Conservation (phyloP, 2,888 invertebrate genomes). For the Melangyna quadrimaculata region DNA sequence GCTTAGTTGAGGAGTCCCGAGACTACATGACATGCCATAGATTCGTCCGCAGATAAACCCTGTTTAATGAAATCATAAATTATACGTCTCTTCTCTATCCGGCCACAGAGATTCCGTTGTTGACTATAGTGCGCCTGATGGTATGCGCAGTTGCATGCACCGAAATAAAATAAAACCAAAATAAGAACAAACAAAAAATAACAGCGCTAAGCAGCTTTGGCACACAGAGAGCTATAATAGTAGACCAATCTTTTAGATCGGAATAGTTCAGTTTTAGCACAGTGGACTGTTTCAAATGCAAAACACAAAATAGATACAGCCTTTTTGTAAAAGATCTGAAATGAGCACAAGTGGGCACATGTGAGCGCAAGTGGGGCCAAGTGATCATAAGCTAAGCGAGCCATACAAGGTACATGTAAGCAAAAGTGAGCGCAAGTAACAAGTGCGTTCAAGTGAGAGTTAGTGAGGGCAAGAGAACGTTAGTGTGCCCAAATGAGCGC, state of each 20-base stretch:
- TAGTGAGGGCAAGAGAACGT: no score
- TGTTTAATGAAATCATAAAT: slow-evolving; percentile 81
- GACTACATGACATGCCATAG: slow-evolving; percentile 76
- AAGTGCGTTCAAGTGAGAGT: no score
- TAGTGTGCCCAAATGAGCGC: no score
- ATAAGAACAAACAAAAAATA: slow-evolving; percentile 8
- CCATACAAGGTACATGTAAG: no score
- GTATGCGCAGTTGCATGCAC: slow-evolving; percentile 51
- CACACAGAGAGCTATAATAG: slow-evolving; percentile 14
- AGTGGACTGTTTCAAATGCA: neutral
- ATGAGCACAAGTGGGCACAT: no score
- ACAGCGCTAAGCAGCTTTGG: slow-evolving; percentile 19
- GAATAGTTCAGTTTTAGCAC: neutral
- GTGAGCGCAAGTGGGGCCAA: no score
- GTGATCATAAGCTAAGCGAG: no score
- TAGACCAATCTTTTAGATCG: slow-evolving; percentile 50
- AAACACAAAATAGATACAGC: no score
- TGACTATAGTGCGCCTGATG: slow-evolving; percentile 33
- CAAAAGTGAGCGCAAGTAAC: no score
- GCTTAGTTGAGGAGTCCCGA: slow-evolving; percentile 58
- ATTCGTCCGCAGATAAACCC: slow-evolving; percentile 79
- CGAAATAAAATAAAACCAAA: slow-evolving; percentile 26
- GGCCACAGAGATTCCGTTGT: slow-evolving; percentile 60
- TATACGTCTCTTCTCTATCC: slow-evolving; percentile 73
- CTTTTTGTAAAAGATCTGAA: no score